These are phyloP conservation scores for Clarias fuscus DNA, from an alignment of 2,797 vertebrate species.

Conservation along the genomic window DNA sequence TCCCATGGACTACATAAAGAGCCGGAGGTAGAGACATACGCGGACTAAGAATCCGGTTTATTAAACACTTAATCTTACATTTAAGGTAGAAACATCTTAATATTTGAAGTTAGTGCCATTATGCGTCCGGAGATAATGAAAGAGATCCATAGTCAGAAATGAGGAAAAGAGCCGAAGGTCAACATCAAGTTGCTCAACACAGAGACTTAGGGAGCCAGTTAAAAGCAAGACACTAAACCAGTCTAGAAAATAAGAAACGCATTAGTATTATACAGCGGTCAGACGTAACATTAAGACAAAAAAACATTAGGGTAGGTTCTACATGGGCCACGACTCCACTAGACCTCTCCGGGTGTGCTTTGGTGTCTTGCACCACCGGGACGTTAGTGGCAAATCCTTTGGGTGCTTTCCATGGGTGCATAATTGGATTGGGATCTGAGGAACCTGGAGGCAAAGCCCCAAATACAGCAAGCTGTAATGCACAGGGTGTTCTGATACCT, in stretches of 20 bases:
- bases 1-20: background rate
- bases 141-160: background rate
- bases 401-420: no score
- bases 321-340: no score
- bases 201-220: background rate
- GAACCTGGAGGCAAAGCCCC: no score
- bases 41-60: background rate
- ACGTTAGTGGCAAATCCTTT: no score
- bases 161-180: background rate
- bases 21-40: background rate
- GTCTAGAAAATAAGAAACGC: background rate
- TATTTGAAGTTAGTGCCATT: background rate
- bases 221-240: background rate
- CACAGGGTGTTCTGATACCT: no score
- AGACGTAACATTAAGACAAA: no score
- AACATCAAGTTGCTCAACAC: background rate
- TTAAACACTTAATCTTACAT: background rate
- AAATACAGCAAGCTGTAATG: no score
- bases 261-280: background rate
- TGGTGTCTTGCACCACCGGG: no score
- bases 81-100: background rate
- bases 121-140: background rate
- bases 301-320: no score
- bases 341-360: no score
- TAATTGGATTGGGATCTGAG: no score